Evolutionary conservation across 2,888 invertebrate genomes (phyloP), one percentile per base, ranked within the genome.

Genomic region (Drosophila diplacantha): DNA sequence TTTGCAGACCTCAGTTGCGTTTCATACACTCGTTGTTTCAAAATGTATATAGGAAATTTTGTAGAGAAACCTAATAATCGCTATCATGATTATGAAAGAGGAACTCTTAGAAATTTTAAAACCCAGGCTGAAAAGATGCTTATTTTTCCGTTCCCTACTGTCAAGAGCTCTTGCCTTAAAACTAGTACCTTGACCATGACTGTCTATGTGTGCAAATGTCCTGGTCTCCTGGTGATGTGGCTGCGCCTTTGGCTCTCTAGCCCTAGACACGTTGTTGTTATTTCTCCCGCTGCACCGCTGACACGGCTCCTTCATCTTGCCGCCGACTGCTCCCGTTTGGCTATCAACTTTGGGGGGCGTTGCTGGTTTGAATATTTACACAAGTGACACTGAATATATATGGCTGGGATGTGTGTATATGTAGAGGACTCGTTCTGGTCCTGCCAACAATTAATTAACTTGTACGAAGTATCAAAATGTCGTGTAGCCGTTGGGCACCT

Each of bases 401-500:
- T 55, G 46, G 11, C 3, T 7, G 9, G 7, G 11, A 24, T 24
- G 37, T 37, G 8, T 37, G 38, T 37, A 43, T 47, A 54, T 50
- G 14, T 6, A 14, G 43, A 44, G 58, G 52, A 34, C 20, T 34
- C 60, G 55, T 49, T 44, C 71, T 71, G 72, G 53, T 49, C 63
- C 53, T 56, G 68, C 81, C 79, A 74, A 82, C 85, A 83, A 85
- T 83, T 83, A 83, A 83, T 83, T 84, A 83, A 83, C 85, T 83
- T 82, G 85, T 82, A 81, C 72, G 74, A 66, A 69, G 81, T 77
- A 82, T 81, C 80, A 83, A 83, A 83, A 63, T 58, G 52, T 71
- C 65, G 62, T 60, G 60, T 70, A 52, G 81, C 65, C 75, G 71
- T 73, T 73, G 78, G 69, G 63, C 63, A 31, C 56, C 55, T 47